phyloP scores from a whole-genome alignment of 2,113 vertebrate genomes.

The Globicephala melas region DNA sequence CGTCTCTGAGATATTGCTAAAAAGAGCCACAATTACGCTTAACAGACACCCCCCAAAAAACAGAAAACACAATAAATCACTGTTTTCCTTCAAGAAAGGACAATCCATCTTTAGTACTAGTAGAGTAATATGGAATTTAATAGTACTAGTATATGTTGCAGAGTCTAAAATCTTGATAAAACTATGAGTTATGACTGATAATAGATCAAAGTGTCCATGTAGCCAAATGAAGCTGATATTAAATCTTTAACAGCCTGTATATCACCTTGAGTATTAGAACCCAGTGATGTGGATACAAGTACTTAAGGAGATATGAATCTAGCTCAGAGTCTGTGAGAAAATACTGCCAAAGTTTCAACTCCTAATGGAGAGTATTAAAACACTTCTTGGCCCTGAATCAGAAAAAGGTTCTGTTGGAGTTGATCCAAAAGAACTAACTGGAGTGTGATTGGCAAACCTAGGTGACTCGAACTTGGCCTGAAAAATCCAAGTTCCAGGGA shows the following conservation, averaged over 20 bases:
- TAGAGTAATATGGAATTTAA: slow-evolving; percentile 1
- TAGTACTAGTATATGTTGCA: background rate
- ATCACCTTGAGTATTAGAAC: slow-evolving; percentile 38
- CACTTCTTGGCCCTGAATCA: slow-evolving; percentile 19
- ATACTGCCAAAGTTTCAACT: slow-evolving; percentile 54
- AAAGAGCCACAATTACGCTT: background rate
- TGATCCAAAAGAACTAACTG: background rate
- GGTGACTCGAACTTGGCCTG: background rate
- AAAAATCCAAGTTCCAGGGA: slow-evolving; percentile 17
- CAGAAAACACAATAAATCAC: background rate
- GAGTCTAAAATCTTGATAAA: background rate
- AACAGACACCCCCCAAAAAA: background rate
- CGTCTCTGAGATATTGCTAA: background rate
- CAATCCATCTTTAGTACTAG: background rate
- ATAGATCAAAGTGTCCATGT: background rate
- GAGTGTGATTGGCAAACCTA: background rate
- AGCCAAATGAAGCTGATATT: slow-evolving; percentile 52
- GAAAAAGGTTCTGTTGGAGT: slow-evolving; percentile 3
- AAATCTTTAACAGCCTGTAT: slow-evolving; percentile 46
- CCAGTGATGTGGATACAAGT: slow-evolving; percentile 13
- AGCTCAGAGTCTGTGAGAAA: slow-evolving; percentile 57
- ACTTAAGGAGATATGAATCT: slow-evolving; percentile 54
- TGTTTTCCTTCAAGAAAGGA: slow-evolving; percentile 2
- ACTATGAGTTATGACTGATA: slow-evolving; percentile 29
- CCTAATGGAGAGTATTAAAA: slow-evolving; percentile 23